These are phyloP conservation scores for Parascotia fuliginaria DNA, from an alignment of 2,888 invertebrate genomes.

Conservation along the genomic window DNA sequence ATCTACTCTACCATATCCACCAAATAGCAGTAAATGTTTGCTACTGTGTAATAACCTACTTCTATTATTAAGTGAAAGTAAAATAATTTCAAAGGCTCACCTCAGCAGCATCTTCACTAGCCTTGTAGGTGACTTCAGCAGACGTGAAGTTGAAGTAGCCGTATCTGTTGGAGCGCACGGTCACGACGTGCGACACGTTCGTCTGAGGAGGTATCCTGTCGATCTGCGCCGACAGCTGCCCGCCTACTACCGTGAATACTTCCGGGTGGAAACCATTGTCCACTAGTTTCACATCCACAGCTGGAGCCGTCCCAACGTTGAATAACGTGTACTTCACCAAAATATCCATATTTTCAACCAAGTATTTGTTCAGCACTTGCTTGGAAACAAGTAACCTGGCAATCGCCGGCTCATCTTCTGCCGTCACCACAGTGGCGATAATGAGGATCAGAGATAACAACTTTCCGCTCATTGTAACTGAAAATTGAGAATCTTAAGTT, in stretches of 20 bases:
- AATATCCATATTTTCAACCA: slow-evolving; percentile 98
- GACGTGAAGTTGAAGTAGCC: slow-evolving; percentile 99
- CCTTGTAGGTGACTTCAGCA: slow-evolving; percentile 95
- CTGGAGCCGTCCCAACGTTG: slow-evolving; percentile 97
- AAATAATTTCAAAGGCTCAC: slow-evolving; percentile 71
- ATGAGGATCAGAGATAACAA: slow-evolving; percentile 76
- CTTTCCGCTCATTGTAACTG: slow-evolving; percentile 77
- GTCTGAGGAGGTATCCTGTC: slow-evolving; percentile 96
- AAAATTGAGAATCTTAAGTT: slow-evolving; percentile 48
- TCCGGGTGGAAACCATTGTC: slow-evolving; percentile 97
- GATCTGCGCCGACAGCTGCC: slow-evolving; percentile 92
- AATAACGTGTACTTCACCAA: slow-evolving; percentile 97
- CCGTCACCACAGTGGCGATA: slow-evolving; percentile 75
- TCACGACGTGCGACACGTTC: slow-evolving; percentile 97
- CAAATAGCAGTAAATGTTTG: no score
- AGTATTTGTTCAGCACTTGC: slow-evolving; percentile 97
- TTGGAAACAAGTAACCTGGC: slow-evolving; percentile 96
- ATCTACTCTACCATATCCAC: no score
- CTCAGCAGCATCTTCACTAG: slow-evolving; percentile 92
- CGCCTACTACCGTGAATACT: slow-evolving; percentile 95
- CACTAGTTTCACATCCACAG: slow-evolving; percentile 94
- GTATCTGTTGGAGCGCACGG: slow-evolving; percentile 94
- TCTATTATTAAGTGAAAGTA: slow-evolving; percentile 29
- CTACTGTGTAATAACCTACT: no score
- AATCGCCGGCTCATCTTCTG: slow-evolving; percentile 89